These are phyloP conservation scores for Syngnathoides biaculeatus DNA, from an alignment of 2,113 vertebrate genomes.

Conservation along the genomic window DNA sequence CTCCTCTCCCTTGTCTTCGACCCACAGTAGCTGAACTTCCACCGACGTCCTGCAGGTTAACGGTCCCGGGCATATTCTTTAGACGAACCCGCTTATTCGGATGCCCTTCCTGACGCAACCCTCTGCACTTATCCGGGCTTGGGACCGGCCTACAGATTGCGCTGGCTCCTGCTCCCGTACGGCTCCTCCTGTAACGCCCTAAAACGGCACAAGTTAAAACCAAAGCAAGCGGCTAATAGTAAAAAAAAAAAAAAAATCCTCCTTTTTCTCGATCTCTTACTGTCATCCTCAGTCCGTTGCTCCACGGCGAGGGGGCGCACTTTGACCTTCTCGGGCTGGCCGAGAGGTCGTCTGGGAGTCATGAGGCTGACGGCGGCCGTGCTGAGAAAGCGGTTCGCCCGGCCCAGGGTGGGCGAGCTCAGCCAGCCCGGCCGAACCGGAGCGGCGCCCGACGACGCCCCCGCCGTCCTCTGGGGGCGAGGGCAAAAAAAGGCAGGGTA, in stretches of 20 bases:
- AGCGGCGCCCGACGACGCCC: conserved; percentile 82
- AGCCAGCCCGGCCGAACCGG: conserved; percentile 90
- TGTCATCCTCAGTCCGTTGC: conserved; percentile 92
- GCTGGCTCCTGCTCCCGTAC: too few species aligned
- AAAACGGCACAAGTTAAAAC: too few species aligned
- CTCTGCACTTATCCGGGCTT: too few species aligned
- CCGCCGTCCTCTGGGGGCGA: conserved; percentile 78
- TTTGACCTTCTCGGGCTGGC: conserved; percentile 86
- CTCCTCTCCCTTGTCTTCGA: too few species aligned
- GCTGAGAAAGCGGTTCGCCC: conserved; percentile 95
- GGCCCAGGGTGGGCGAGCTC: conserved; percentile 92
- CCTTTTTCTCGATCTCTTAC: conserved; percentile 59
- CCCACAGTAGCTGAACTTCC: too few species aligned
- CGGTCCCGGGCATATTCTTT: too few species aligned
- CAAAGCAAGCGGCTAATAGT: too few species aligned
- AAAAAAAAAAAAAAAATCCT: not conserved
- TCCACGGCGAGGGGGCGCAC: conserved; percentile 85
- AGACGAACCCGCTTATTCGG: too few species aligned
- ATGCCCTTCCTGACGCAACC: too few species aligned
- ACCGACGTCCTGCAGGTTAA: too few species aligned
- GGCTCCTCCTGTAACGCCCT: too few species aligned
- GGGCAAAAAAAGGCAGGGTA: not conserved
- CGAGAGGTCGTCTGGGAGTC: conserved; percentile 87
- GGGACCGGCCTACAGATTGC: too few species aligned
- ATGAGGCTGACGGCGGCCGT: conserved; percentile 92